Evolutionary conservation across 92 coral and sea anemone species (phyloP), one percentile per base, ranked within the genome.

Genomic region (Porites divaricata): DNA sequence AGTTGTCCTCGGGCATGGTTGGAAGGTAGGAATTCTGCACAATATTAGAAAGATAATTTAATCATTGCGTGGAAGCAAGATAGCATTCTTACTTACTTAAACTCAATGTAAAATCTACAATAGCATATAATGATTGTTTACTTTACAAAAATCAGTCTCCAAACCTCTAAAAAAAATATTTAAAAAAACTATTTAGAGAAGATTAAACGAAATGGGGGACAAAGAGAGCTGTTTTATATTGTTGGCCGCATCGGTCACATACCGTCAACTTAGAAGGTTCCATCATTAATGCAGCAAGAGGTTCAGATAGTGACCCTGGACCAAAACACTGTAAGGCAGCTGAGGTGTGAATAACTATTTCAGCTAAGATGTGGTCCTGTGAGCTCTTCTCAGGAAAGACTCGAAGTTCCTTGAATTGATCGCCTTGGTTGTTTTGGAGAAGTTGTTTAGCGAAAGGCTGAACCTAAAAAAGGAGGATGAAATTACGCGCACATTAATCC

Each of bases 1-100:
- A 79, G 74, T 83, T 80, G 57, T 91, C 94, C 58, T 91, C 91
- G 67, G 91, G 91, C 87, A 91, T 87, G 52, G 94, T 91, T 35
- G 94, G 94, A 20, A 90, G 81, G 51, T 61, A 90, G 20, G 90
- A 81, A 23, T 59, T 71, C 85, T 81, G 56, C 3, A 57, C 0
- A 16, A 54, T 6, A 2, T 20, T 23, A 76, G 7, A 62, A n/a
- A 76, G 21, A 53, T 20, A 19, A 54, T 15, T 54, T 54, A 54
- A 1, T 11, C 59, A 8, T 11, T 12, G 13, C 59, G 1, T 54
- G 5, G 45, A 35, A 35, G 45, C 45, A 35, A 0, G 45, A 35
- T 35, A 4, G 45, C 45, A 35, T 35, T 35, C 45, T 35, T 35
- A 35, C 45, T 35, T 35, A 35, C 45, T 35, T 35, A 35, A 35